Conservation (phyloP, 1,140 invertebrate species). For the Heliconius himera region DNA sequence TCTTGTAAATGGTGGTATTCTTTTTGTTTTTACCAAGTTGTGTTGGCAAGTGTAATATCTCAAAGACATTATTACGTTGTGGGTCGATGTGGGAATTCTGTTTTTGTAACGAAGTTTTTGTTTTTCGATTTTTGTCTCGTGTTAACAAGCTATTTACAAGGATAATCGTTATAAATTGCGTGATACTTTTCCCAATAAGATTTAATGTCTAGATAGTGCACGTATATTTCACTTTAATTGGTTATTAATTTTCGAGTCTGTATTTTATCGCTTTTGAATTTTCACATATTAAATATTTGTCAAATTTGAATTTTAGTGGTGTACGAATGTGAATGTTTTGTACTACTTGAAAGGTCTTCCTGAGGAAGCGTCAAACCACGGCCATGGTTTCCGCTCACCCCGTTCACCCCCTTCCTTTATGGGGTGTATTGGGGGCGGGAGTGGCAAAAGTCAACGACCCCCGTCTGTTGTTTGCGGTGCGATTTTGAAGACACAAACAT, state of each 20-base stretch:
- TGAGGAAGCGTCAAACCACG: conserved; percentile 79
- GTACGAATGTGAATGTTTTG: conserved; percentile 52
- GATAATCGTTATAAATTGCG: conserved; percentile 26
- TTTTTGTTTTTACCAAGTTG: conserved; percentile 52
- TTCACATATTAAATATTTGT: neutral
- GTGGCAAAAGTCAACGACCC: conserved; percentile 66
- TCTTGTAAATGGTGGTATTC: conserved; percentile 60
- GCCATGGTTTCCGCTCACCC: conserved; percentile 65
- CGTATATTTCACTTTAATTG: conserved; percentile 29
- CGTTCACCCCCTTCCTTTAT: conserved; percentile 44
- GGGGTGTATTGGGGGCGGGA: conserved; percentile 47
- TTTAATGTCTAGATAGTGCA: conserved; percentile 18
- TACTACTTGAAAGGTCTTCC: conserved; percentile 76
- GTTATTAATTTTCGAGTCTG: neutral
- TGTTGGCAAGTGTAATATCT: conserved; percentile 67
- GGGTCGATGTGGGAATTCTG: conserved; percentile 55
- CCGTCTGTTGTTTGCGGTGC: conserved; percentile 64
- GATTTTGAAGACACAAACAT: conserved; percentile 72
- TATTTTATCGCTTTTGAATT: neutral
- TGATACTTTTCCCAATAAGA: conserved; percentile 18
- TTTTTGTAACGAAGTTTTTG: conserved; percentile 47
- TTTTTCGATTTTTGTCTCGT: conserved; percentile 44
- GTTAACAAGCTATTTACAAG: conserved; percentile 43
- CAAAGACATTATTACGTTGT: conserved; percentile 57
- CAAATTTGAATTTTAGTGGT: conserved; percentile 6